These are phyloP conservation scores for Timandra comae DNA, from an alignment of 2,888 invertebrate species.

Conservation along the genomic window DNA sequence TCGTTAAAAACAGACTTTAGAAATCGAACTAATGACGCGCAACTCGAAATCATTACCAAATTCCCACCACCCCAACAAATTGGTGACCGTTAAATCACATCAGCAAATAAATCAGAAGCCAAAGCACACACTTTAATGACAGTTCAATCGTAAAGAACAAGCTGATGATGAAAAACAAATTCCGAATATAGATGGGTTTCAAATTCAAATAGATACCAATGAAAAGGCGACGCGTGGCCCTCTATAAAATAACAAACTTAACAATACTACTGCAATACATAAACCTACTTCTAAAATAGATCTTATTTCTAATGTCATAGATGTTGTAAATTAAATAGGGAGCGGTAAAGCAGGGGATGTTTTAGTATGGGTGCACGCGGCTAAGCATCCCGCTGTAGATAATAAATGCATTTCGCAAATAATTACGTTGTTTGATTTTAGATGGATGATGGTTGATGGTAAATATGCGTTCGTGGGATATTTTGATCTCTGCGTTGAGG, in stretches of 20 bases:
- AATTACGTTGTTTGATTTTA: slow-evolving; percentile 73
- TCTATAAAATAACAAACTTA: slow-evolving; percentile 29
- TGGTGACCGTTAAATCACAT: slow-evolving; percentile 53
- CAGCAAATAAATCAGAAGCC: slow-evolving; percentile 59
- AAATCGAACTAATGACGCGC: slow-evolving; percentile 30
- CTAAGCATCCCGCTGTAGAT: slow-evolving; percentile 60
- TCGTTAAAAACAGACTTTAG: no score
- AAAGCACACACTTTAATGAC: slow-evolving; percentile 53
- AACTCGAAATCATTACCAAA: slow-evolving; percentile 41
- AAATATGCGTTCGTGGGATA: slow-evolving; percentile 67
- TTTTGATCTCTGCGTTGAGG: background rate
- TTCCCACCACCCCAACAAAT: slow-evolving; percentile 41
- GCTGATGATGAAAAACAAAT: slow-evolving; percentile 71
- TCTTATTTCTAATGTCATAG: slow-evolving; percentile 8
- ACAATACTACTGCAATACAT: slow-evolving; percentile 6
- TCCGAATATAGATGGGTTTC: slow-evolving; percentile 58
- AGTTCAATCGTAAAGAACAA: slow-evolving; percentile 57
- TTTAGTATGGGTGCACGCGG: slow-evolving; percentile 39
- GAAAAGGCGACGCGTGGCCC: slow-evolving; percentile 66
- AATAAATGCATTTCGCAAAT: slow-evolving; percentile 74
- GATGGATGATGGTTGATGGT: slow-evolving; percentile 68
- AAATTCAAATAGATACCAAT: slow-evolving; percentile 72
- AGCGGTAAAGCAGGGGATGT: slow-evolving; percentile 13
- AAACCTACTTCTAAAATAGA: slow-evolving; percentile 9
- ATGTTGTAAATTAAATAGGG: slow-evolving; percentile 3